Evolutionary conservation across 2,888 invertebrate species (phyloP).

Genomic region (Pachliopta kotzebuea): DNA sequence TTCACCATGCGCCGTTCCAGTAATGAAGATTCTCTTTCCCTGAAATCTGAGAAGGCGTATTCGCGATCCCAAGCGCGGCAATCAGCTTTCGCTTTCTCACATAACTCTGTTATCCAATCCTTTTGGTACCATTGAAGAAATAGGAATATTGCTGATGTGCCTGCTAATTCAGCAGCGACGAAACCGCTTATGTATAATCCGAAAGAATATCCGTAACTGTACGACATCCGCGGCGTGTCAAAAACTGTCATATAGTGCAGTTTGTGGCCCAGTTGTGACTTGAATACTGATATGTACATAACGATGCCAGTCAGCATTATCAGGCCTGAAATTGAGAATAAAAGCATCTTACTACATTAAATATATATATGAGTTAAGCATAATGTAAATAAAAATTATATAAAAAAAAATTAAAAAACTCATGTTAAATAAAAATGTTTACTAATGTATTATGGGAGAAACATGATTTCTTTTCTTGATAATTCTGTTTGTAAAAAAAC

Average conservation of each 20-base stretch:
- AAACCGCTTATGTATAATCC: conserved; percentile 92
- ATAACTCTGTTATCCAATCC: conserved; percentile 79
- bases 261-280: conserved; percentile 94
- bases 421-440: no score
- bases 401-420: background rate
- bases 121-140: conserved; percentile 90
- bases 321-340: conserved; percentile 82
- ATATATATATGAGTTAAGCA: background rate
- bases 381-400: background rate
- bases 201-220: conserved; percentile 94
- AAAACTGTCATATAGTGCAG: conserved; percentile 89
- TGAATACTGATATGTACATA: conserved; percentile 95
- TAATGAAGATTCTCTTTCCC: conserved; percentile 69
- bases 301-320: conserved; percentile 94
- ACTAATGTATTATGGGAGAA: no score
- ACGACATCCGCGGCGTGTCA: conserved; percentile 89
- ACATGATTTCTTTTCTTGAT: no score
- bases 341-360: background rate
- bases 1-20: conserved; percentile 72
- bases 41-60: conserved; percentile 72
- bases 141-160: conserved; percentile 92
- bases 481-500: no score
- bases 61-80: conserved; percentile 75
- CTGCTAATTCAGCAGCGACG: conserved; percentile 90
- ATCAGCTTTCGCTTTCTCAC: conserved; percentile 73